Base-by-base conservation (phyloP, 1,140 invertebrate genomes). In the Drosophila pruinosa region DNA sequence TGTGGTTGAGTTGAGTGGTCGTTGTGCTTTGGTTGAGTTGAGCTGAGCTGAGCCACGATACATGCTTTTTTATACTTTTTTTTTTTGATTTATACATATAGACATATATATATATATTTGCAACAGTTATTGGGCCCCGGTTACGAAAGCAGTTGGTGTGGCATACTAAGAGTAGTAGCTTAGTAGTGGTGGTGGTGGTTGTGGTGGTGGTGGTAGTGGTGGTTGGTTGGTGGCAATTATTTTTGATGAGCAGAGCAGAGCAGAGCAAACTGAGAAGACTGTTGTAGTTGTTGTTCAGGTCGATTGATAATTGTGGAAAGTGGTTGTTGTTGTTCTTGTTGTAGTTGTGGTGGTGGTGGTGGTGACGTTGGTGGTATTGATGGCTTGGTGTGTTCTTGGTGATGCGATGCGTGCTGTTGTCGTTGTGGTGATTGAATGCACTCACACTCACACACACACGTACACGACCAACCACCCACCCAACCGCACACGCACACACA, bases 91-190 rank as follows among this genome's bases (percentile, higher is more conserved):
- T 75, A 50, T 72, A 12, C 53, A 10, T 41, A 21, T 21, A 41
- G 8, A 21, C 19, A 10, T 69, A n/a, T n/a, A n/a, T n/a, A n/a
- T n/a, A n/a, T n/a, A n/a, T 56, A 43, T 71, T 76, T 56, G 43
- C 31, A 52, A 14, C 22, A 28, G 2, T 56, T 57, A 19, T 45
- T 45, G 5, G 54, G 15, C 26, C 50, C 56, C 57, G 36, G 62
- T 48, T 45, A 76, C 56, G 48, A 72, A 70, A 74, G 70, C 73
- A 52, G 34, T 75, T 72, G 63, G 52, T 56, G 59, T 48, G 28
- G 67, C 15, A 58, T 28, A 24, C 47, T 52, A 21, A 41, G 12
- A n/a, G 61, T 54, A 21, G 54, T 67, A 56, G 65, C 21, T 58
- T 52, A n/a, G 31, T 34, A 31, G 78, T 59, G 72, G 59, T 70